Evolutionary conservation across 2,888 invertebrate species (phyloP), one percentile per base, ranked within the genome.

Genomic region (Epinotia bilunana): DNA sequence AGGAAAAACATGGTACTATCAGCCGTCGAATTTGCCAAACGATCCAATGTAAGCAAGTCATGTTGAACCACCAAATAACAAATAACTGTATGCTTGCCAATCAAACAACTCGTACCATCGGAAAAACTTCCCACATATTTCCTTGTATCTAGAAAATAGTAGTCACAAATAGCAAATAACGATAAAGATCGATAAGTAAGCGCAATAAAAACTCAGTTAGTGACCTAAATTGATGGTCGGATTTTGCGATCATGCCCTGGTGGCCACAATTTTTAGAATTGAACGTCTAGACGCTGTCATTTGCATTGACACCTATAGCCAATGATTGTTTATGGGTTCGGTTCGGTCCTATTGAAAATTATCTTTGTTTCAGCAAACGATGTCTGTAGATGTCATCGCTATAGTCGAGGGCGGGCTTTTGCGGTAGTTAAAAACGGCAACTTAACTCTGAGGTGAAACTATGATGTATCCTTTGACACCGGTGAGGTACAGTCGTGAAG

Each of bases 251-350:
- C 84, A 87, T 86, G 83, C 77, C 81, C 84, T 86, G 84, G 86
- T 88, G 87, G 83, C 83, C 79, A 85, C 84, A 88, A 86, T 87
- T 81, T 81, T 83, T 83, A 80, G 86, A 89, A 91, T 91, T 88
- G 87, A 85, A 74, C 80, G 91, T 92, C 91, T 91, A 92, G 91
- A 92, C 92, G 77, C 78, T 81, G 81, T 83, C 87, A 89, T 88
- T 86, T 85, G 83, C 80, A 83, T 89, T 90, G 84, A 86, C 84
- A 79, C 83, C 77, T 80, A n/a, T n/a, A 80, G 78, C 77, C 82
- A 82, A 81, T 81, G 79, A 82, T 82, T 78, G 76, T 77, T 79
- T 76, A 76, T 77, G 76, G 76, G 74, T 71, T 77, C 78, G 76
- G 74, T 71, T 77, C 78, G 79, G 77, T 76, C 79, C 77, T 68